Evolutionary conservation across 2,888 invertebrate genomes (phyloP), one percentile per base, ranked within the genome.

Genomic region (Drosophila acutilabella): DNA sequence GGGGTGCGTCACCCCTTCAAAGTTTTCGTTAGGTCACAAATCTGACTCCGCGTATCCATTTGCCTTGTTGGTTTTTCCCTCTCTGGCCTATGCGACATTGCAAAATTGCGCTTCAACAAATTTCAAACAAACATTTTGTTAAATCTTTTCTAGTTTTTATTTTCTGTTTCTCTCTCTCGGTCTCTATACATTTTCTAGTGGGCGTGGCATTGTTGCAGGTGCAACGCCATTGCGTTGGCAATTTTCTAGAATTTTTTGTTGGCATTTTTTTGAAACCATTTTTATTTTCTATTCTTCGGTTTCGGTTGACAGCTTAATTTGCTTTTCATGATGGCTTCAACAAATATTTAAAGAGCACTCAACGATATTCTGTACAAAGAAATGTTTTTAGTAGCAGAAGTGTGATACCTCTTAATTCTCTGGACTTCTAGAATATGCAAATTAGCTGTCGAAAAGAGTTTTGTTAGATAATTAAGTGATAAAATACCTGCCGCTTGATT

Each of bases 221-320:
- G 89, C 74, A 66, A 64, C 52, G 8, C 14, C 26, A 54, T 23
- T 41, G 54, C 53, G 52, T 60, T 74, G 56, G 52, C 48, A 73
- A 53, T 74, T 74, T 67, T 67, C 47, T 13, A 18, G 5, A 6
- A 20, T 56, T 56, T 58, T 13, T 36, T 54, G 41, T 2, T 30
- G n/a, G n/a, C n/a, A 13, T 54, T 20, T 51, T 47, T 45, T n/a
- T 72, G 50, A 45, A 11, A 33, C 36, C 18, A 30, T 23, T 53
- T 59, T 74, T 30, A 30, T 45, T 60, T 61, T 53, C 36, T 41
- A 64, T 61, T 61, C 61, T 67, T 74, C 45, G 70, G 44, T 66
- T 80, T 66, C 23, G 33, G 57, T 61, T 71, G 60, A 89, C 70
- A 78, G 90, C 84, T 89, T 89, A 88, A 89, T 84, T 82, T 86